Evolutionary conservation across 1,140 invertebrate genomes (phyloP), one percentile per base, ranked within the genome.

Genomic region (Polypedilum pembai): DNA sequence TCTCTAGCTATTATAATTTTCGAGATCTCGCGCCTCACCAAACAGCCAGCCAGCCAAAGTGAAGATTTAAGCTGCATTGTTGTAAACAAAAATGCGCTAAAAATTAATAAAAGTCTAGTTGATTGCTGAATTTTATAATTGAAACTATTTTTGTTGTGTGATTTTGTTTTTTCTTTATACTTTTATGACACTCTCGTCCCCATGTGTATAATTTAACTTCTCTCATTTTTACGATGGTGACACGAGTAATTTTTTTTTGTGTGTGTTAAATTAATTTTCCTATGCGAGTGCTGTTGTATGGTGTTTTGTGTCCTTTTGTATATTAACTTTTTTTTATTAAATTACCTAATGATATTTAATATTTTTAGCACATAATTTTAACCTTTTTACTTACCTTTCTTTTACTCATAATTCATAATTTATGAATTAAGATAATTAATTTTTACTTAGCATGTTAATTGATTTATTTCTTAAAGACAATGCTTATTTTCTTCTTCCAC

Each of bases 311-410:
- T 56, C n/a, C 45, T n/a, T 56, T 12, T 56, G 12, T 56, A 56
- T 12, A 56, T 56, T 56, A 10, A 40, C 40, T 73, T 73, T 24
- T 3, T n/a, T 41, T 2, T 40, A 20, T 12, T 7, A 10, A 73
- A 1, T 73, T 24, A 40, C 73, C 8, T 73, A 40, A 40, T 40
- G 18, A 73, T 65, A n/a, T 65, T 73, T 21, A 41, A 40, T 45
- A 66, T 41, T 20, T 17, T 63, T 56, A 65, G 17, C n/a, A 74
- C 20, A 74, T 74, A 7, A 56, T 76, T 75, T 75, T 10, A 24
- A 56, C 40, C 69, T 76, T 74, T 73, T 63, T 17, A 56, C n/a
- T n/a, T n/a, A n/a, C 75, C 21, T 75, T 75, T 74, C 73, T 76
- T 73, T 69, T n/a, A 24, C 41, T 74, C 41, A 40, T 20, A 24